Evolutionary conservation across 2,888 invertebrate species (phyloP).

Genomic region (Heteropelma amictum): DNA sequence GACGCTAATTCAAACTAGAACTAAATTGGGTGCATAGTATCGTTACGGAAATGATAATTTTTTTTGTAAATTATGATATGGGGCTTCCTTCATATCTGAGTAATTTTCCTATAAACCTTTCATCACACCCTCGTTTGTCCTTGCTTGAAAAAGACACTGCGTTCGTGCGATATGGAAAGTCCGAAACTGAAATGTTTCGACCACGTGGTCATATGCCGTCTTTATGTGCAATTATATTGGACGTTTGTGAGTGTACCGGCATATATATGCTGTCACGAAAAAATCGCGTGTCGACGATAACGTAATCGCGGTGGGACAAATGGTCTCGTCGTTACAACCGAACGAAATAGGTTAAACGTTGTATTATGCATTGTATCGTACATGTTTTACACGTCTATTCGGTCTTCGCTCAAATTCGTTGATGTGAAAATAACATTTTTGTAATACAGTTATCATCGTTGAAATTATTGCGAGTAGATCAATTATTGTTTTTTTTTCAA

Average conservation of each 20-base stretch:
- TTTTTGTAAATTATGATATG: too few relatives aligned
- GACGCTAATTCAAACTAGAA: too few relatives aligned
- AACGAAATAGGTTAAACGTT: constrained; percentile 27
- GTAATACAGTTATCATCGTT: too few relatives aligned
- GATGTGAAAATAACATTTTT: background rate
- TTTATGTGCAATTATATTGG: constrained; percentile 20
- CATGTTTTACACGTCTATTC: background rate
- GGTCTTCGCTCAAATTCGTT: background rate
- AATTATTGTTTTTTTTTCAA: too few relatives aligned
- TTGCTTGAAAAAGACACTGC: background rate
- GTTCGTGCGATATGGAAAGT: constrained; percentile 41
- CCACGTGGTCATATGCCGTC: constrained; percentile 12
- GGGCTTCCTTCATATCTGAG: too few relatives aligned
- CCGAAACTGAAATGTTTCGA: constrained; percentile 37
- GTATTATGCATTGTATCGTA: background rate
- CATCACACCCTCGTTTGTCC: constrained; percentile 3
- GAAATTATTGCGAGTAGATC: too few relatives aligned
- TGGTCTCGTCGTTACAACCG: constrained; percentile 20
- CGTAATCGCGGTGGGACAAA: constrained; percentile 56
- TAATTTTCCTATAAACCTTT: too few relatives aligned
- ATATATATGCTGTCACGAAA: constrained; percentile 39
- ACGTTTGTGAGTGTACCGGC: constrained; percentile 25
- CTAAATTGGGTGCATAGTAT: too few relatives aligned
- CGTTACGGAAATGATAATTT: too few relatives aligned
- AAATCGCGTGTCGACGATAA: constrained; percentile 66